These are phyloP conservation scores for Scaptomyza hsui DNA, from an alignment of 1,140 invertebrate genomes.

Conservation along the genomic window DNA sequence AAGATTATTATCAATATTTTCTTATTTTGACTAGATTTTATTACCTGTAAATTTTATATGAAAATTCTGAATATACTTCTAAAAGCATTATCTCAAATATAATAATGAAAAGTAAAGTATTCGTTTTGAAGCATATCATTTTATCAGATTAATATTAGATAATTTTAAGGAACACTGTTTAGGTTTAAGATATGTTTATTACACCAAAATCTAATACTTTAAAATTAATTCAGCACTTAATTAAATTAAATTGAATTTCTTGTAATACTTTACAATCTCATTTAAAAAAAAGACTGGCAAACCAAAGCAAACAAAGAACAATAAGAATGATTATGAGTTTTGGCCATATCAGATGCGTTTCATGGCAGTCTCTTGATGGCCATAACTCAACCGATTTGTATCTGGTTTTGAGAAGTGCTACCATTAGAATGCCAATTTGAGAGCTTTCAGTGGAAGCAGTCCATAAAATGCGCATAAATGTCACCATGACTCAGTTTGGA, in stretches of 20 bases:
- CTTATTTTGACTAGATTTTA: too few species aligned
- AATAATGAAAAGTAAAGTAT: too few species aligned
- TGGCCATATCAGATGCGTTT: constrained; percentile 69
- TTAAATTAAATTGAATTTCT: constrained; percentile 56
- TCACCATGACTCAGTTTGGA: constrained; percentile 68
- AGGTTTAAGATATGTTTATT: too few species aligned
- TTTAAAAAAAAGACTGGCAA: constrained; percentile 38
- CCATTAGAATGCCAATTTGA: constrained; percentile 79
- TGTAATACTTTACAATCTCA: constrained; percentile 44
- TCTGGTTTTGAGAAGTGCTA: constrained; percentile 71
- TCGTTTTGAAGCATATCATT: too few species aligned
- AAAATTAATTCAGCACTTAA: constrained; percentile 1
- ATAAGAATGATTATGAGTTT: constrained; percentile 66
- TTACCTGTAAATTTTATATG: too few species aligned
- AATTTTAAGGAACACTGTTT: too few species aligned
- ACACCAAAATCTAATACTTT: background rate
- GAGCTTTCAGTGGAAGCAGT: constrained; percentile 72
- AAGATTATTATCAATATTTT: too few species aligned
- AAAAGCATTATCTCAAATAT: too few species aligned
- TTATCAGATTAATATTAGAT: too few species aligned
- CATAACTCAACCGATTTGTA: constrained; percentile 74
- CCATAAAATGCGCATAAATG: constrained; percentile 76
- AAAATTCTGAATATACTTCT: too few species aligned
- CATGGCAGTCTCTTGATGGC: constrained; percentile 50
- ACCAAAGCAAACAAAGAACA: constrained; percentile 20